phyloP scores from a whole-genome alignment of 2,797 vertebrate genomes.

The Sebastes kiyomatsui region DNA sequence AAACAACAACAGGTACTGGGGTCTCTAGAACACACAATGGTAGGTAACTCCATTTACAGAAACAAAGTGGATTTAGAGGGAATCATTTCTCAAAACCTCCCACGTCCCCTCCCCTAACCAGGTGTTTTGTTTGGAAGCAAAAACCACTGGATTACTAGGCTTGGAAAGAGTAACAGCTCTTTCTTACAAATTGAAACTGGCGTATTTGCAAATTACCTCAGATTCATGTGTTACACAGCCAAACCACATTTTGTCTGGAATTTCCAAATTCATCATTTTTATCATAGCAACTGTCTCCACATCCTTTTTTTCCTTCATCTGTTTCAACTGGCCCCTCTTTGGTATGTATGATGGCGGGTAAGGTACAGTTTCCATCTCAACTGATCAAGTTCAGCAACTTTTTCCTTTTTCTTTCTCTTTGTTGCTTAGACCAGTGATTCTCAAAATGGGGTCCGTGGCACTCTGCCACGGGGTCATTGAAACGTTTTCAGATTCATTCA shows the following conservation, averaged over 20 bases:
- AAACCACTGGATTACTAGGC: neutral
- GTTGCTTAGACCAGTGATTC: neutral
- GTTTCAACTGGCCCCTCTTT: neutral
- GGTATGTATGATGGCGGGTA: neutral
- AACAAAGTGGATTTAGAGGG: neutral
- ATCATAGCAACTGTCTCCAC: neutral
- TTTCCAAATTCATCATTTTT: neutral
- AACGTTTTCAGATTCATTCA: too few relatives aligned
- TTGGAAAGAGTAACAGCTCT: neutral
- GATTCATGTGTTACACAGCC: neutral
- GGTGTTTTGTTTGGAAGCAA: neutral
- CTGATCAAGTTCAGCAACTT: neutral
- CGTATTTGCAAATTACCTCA: neutral
- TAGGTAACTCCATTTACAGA: conserved; percentile 19
- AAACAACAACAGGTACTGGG: neutral
- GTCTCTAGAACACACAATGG: neutral
- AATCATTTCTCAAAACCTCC: conserved; percentile 14
- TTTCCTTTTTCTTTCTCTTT: neutral
- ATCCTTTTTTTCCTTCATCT: neutral
- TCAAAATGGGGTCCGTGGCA: too few relatives aligned
- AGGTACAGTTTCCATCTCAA: neutral
- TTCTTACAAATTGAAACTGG: neutral
- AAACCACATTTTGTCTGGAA: neutral
- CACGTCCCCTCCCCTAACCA: neutral
- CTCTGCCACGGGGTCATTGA: fast-evolving